Percentiles rank a stretch among this genome's conserved stretches.
Evolutionary conservation across 1,140 invertebrate genomes (phyloP).

Genomic region (Sarcophaga peregrina): DNA sequence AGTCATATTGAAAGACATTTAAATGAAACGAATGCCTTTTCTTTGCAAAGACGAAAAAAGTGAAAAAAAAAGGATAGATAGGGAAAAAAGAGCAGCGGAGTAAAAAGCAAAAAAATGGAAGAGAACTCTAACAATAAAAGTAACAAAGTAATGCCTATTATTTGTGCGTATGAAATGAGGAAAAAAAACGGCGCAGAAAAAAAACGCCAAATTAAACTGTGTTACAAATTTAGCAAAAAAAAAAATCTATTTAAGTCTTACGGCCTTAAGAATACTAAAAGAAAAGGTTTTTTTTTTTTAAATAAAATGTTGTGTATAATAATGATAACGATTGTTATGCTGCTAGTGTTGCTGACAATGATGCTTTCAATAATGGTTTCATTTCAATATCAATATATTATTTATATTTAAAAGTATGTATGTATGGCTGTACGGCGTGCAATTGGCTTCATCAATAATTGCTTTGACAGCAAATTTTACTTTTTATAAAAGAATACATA

Average conservation of each 20-base stretch:
- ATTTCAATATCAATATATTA: neutral
- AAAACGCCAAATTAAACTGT: no score
- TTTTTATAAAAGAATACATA: neutral
- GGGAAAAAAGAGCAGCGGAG: neutral
- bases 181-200: no score
- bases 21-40: constrained; percentile 27
- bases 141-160: no score
- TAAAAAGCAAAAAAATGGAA: neutral
- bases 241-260: no score
- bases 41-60: neutral
- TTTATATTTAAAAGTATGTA: no score
- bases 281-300: no score
- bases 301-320: neutral
- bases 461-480: constrained; percentile 1
- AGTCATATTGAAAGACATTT: constrained; percentile 33
- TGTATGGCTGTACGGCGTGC: neutral
- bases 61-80: neutral
- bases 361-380: no score
- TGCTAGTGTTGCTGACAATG: no score
- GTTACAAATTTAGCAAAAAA: no score
- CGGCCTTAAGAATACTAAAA: no score
- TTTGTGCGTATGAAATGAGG: no score
- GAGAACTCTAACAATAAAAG: no score
- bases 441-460: neutral
- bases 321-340: neutral